Evolutionary conservation across 2,113 vertebrate genomes (phyloP).

Genomic region (Bubalus kerabau): DNA sequence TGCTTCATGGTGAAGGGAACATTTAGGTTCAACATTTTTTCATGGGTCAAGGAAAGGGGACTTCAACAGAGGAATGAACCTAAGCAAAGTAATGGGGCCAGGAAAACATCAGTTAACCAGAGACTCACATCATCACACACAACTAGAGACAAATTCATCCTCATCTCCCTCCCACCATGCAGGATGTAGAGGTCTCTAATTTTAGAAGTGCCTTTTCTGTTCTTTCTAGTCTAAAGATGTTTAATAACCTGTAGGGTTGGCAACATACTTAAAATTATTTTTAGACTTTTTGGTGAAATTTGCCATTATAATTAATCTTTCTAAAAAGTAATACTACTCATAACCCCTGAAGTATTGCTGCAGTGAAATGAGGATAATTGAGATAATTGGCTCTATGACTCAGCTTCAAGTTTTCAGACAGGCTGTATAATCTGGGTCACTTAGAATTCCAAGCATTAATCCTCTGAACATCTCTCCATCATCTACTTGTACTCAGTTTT

Average conservation of each 20-base stretch:
- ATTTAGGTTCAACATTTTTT: background rate
- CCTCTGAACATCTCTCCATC: background rate
- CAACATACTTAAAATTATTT: conserved; percentile 47
- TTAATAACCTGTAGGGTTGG: conserved; percentile 33
- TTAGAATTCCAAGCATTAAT: background rate
- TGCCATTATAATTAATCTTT: conserved; percentile 42
- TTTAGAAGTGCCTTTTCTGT: conserved; percentile 28
- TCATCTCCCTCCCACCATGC: background rate
- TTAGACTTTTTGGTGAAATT: conserved; percentile 37
- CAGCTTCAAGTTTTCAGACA: background rate
- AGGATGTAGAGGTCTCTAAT: background rate
- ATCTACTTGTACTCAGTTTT: background rate
- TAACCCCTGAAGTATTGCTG: conserved; percentile 20
- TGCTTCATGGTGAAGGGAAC: background rate
- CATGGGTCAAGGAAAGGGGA: background rate
- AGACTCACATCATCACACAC: background rate
- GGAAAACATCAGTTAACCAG: background rate
- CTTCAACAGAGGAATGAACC: background rate
- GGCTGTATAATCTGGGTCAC: background rate
- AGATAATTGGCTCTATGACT: conserved; percentile 21
- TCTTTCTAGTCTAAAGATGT: conserved; percentile 15
- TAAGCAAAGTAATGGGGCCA: background rate
- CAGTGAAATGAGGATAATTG: conserved; percentile 39
- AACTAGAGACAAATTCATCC: background rate
- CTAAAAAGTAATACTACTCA: conserved; percentile 5